Conservation (phyloP, 2,888 invertebrate species). For the Subacronicta megacephala region DNA sequence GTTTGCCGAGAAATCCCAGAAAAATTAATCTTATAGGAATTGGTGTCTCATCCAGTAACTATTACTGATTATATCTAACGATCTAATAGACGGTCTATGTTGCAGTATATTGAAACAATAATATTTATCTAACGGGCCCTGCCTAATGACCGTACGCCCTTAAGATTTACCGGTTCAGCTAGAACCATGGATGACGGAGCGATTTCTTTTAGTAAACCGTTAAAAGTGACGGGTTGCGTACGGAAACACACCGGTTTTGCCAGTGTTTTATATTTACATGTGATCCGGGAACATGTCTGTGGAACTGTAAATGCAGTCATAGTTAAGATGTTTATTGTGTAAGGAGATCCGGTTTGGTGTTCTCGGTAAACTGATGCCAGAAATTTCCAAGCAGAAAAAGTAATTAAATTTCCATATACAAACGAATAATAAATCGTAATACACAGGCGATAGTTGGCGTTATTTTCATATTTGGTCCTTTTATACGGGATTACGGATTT, state of each 20-base stretch:
- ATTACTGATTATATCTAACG: conserved; percentile 9
- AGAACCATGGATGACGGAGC: conserved; percentile 48
- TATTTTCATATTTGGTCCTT: too few relatives aligned
- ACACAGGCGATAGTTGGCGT: too few relatives aligned
- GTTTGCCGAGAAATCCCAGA: too few relatives aligned
- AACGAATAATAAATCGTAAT: too few relatives aligned
- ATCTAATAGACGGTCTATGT: conserved; percentile 14
- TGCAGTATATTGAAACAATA: conserved; percentile 46
- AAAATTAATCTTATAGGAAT: too few relatives aligned
- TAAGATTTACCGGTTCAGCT: conserved; percentile 46
- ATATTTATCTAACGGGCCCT: conserved; percentile 50
- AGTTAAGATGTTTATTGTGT: conserved; percentile 11
- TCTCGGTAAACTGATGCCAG: conserved; percentile 4
- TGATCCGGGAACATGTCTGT: conserved; percentile 50
- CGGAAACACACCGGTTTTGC: conserved; percentile 57
- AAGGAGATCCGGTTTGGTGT: conserved; percentile 3
- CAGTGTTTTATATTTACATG: conserved; percentile 47
- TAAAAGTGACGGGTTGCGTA: conserved; percentile 47
- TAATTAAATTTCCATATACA: too few relatives aligned
- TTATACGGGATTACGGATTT: too few relatives aligned
- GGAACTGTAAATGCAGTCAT: conserved; percentile 36
- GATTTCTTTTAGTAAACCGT: conserved; percentile 59
- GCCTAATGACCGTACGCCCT: conserved; percentile 41
- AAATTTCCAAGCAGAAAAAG: too few relatives aligned
- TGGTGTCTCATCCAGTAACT: background rate